These are phyloP conservation scores for Eleutherodactylus coqui DNA, from an alignment of 2,797 vertebrate genomes.

Conservation along the genomic window DNA sequence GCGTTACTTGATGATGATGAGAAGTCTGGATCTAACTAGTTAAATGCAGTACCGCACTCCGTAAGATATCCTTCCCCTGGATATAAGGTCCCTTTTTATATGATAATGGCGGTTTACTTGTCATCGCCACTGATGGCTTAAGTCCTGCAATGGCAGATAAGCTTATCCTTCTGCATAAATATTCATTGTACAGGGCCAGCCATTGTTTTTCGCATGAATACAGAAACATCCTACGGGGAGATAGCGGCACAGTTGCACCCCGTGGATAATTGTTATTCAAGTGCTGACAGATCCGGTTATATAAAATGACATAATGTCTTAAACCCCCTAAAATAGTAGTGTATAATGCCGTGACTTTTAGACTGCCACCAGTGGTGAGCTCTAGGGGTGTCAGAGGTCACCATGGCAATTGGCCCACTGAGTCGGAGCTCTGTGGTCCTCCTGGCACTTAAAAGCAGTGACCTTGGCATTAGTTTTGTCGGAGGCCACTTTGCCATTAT, in stretches of 20 bases:
- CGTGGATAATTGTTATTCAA: slow-evolving; percentile 26
- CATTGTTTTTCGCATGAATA: slow-evolving; percentile 36
- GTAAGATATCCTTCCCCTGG: slow-evolving; percentile 11
- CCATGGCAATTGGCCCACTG: no score
- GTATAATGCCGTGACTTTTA: no score
- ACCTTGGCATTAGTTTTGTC: no score
- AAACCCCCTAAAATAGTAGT: no score
- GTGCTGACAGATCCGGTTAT: not conserved
- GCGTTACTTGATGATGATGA: not conserved
- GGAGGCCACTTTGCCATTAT: no score
- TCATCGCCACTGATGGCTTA: slow-evolving; percentile 34
- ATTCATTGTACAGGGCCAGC: slow-evolving; percentile 24
- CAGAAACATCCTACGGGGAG: slow-evolving; percentile 18
- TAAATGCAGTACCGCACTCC: not conserved
- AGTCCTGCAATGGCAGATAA: slow-evolving; percentile 44
- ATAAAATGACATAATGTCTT: not conserved
- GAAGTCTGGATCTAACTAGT: not conserved
- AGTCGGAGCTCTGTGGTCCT: no score
- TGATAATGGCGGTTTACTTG: slow-evolving; percentile 41
- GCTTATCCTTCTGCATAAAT: slow-evolving; percentile 33
- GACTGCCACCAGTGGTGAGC: no score
- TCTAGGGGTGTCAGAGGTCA: no score
- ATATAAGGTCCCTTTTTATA: slow-evolving; percentile 30
- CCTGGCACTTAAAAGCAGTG: no score
- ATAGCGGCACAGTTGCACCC: not conserved